These are phyloP conservation scores for Busseola fusca DNA, from an alignment of 2,888 invertebrate genomes.

Conservation along the genomic window DNA sequence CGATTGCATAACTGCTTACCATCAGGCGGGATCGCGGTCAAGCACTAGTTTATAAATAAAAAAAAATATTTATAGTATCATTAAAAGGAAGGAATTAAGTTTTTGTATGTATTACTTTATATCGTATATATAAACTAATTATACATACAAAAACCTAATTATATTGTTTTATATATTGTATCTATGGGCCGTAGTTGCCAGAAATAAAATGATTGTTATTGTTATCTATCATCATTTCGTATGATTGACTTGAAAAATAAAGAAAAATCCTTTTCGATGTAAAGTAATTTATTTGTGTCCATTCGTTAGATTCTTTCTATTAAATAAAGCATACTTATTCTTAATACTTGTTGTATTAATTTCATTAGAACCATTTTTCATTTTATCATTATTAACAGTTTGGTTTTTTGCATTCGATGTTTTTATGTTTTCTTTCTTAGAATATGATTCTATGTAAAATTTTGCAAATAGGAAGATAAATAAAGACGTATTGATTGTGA, in stretches of 20 bases:
- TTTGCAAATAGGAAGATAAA: slow-evolving; percentile 65
- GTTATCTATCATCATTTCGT: no score
- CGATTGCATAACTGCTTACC: no score
- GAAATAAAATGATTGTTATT: no score
- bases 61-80: fast-evolving
- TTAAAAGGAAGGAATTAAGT: no score
- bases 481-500: slow-evolving; percentile 26
- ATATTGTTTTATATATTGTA: no score
- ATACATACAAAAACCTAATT: no score
- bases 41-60: no score
- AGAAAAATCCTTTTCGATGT: not conserved
- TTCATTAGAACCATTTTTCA: not conserved
- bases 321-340: not conserved
- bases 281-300: slow-evolving; percentile 5
- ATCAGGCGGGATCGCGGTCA: no score
- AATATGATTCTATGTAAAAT: slow-evolving; percentile 66
- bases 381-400: not conserved
- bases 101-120: no score
- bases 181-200: no score
- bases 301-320: not conserved
- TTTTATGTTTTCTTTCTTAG: slow-evolving; percentile 18
- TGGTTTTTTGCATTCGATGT: not conserved
- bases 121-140: no score
- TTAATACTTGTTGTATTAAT: not conserved
- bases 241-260: not conserved